Evolutionary conservation across 2,888 invertebrate species (phyloP), one percentile per base, ranked within the genome.

Genomic region (Eristalis intricaria): DNA sequence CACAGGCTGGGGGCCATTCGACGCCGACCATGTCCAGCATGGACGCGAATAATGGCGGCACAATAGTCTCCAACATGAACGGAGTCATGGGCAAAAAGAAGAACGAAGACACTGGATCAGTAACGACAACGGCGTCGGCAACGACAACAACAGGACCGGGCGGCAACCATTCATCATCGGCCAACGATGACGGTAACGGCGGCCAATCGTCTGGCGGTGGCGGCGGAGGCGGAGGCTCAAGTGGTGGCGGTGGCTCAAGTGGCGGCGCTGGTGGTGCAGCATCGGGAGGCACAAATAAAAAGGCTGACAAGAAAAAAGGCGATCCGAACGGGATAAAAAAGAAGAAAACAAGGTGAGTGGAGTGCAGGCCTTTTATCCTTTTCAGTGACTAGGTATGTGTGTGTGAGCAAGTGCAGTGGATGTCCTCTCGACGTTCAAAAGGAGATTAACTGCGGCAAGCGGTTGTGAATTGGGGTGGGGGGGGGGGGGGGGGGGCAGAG

Each of bases 261-360:
- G 65, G 74, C 22, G 61, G 74, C 65, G 66, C 43, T 56, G 66
- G 83, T 43, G 69, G 70, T 63, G 66, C 23, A 80, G 89, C 88
- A 80, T 77, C 89, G 76, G 89, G 90, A 79, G 92, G 94, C 10
- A 93, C 95, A 11, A 93, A 95, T 88, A 96, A 95, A 91, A 96
- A 96, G 90, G 96, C 96, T 91, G 96, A 95, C 76, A 96, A 96
- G 92, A 97, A 97, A 93, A 97, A 97, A 92, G 95, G 95, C 90
- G 97, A 97, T 92, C 97, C 96, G 90, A 97, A 96, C 92, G 97
- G 97, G 66, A 96, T 97, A 50, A 98, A 98, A 93, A 98, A 98
- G 94, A 98, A 98, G 93, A 98, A 98, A 94, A 98, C 98, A 75
- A 96, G 98, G 98, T 97, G 92, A 92, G 93, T 91, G 3, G 26